Conservation (phyloP, 1,140 invertebrate species). For the Pseudomyrmex cubaensis region DNA sequence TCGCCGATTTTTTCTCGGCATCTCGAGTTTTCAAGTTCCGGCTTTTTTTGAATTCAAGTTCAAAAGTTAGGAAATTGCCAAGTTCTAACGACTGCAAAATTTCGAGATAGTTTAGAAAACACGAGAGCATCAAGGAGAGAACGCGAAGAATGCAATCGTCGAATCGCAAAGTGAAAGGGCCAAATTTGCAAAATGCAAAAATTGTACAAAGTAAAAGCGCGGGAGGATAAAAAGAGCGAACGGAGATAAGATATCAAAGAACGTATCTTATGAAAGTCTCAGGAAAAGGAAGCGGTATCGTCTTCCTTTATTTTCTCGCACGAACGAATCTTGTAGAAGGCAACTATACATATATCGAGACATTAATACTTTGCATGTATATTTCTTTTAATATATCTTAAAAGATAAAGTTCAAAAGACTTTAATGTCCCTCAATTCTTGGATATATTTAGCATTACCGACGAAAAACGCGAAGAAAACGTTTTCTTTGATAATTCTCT, state of each 20-base stretch:
- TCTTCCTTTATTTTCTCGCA: constrained; percentile 21
- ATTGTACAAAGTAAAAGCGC: constrained; percentile 19
- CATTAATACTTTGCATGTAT: constrained; percentile 24
- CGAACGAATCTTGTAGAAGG: not conserved
- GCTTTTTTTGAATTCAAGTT: constrained; percentile 25
- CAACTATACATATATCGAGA: not conserved
- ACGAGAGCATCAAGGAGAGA: not conserved
- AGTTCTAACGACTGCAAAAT: constrained; percentile 20
- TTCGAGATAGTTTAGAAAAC: constrained; percentile 43
- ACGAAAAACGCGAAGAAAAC: not conserved
- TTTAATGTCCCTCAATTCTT: not conserved
- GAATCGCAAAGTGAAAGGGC: not conserved
- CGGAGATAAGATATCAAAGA: constrained; percentile 51
- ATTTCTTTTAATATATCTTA: constrained; percentile 15
- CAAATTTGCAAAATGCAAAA: constrained; percentile 52
- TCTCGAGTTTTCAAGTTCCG: constrained; percentile 27
- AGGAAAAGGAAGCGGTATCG: constrained; percentile 11
- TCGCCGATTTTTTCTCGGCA: not conserved
- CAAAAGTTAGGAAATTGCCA: constrained; percentile 28
- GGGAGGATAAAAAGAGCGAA: not conserved
- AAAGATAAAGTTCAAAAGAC: not conserved
- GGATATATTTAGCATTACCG: not conserved
- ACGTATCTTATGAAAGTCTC: constrained; percentile 31
- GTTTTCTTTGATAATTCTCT: not conserved
- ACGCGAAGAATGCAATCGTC: constrained; percentile 11